phyloP scores from a whole-genome alignment of 1,140 invertebrate genomes.

The Neodiprion virginianus region DNA sequence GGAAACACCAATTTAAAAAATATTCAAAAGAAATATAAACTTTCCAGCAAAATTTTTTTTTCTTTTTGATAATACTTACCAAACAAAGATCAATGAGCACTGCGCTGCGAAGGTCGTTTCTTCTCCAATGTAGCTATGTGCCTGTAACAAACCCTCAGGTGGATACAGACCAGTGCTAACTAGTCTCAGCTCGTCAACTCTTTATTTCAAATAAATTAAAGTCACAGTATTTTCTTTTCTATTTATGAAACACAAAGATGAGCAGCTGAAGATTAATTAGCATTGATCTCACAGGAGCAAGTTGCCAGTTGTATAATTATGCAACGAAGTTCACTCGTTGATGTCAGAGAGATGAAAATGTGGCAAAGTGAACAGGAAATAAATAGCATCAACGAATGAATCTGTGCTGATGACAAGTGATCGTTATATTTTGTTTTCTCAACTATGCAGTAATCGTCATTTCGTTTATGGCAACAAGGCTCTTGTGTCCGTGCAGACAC shows the following conservation, averaged over 20 bases:
- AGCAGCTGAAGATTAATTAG: slow-evolving; percentile 54
- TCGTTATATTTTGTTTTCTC: too few relatives aligned
- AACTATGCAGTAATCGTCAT: not conserved
- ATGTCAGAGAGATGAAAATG: too few relatives aligned
- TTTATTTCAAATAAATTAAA: slow-evolving; percentile 30
- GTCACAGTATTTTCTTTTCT: slow-evolving; percentile 23
- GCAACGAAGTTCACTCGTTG: too few relatives aligned
- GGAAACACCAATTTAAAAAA: not conserved
- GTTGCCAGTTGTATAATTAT: slow-evolving; percentile 18
- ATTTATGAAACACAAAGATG: slow-evolving; percentile 18
- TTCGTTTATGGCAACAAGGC: slow-evolving; percentile 37
- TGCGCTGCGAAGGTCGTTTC: slow-evolving; percentile 55
- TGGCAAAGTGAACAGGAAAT: too few relatives aligned
- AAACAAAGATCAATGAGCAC: slow-evolving; percentile 46
- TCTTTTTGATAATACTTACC: slow-evolving; percentile 50
- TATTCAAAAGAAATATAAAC: not conserved
- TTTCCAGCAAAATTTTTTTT: not conserved
- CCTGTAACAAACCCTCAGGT: slow-evolving; percentile 79
- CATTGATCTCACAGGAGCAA: slow-evolving; percentile 54
- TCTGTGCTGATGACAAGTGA: too few relatives aligned
- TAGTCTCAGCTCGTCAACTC: slow-evolving; percentile 47
- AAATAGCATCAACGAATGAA: too few relatives aligned
- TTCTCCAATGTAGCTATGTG: slow-evolving; percentile 56
- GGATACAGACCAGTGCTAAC: slow-evolving; percentile 60
- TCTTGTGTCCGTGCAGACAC: slow-evolving; percentile 63